Conservation (phyloP, 2,113 vertebrate genomes). For the Centropristis striata region DNA sequence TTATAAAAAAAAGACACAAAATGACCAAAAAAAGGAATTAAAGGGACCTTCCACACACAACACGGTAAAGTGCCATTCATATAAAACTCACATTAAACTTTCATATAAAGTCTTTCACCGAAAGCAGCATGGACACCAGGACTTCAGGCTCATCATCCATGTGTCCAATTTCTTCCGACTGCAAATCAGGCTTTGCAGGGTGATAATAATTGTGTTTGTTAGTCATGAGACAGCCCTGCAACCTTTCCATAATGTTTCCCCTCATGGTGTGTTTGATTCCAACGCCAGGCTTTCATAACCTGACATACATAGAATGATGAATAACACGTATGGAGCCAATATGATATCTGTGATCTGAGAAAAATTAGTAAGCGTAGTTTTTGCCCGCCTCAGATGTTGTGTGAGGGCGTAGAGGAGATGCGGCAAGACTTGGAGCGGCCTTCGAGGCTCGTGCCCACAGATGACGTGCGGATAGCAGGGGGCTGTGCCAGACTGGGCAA, state of each 20-base stretch:
- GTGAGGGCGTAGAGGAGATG: constrained; percentile 51
- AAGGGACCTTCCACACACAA: too few relatives aligned
- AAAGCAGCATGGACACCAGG: constrained; percentile 6
- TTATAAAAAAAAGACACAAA: too few relatives aligned
- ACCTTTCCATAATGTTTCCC: constrained; percentile 17
- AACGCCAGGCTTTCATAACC: not conserved
- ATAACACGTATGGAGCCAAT: not conserved
- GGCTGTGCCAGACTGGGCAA: constrained; percentile 77
- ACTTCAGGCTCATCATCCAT: not conserved
- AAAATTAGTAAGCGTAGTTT: not conserved
- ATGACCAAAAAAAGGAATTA: too few relatives aligned
- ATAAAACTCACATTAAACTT: too few relatives aligned
- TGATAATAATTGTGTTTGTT: constrained; percentile 24
- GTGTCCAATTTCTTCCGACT: not conserved
- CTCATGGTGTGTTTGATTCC: constrained; percentile 14
- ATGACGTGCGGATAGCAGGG: constrained; percentile 66
- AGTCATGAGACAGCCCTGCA: not conserved
- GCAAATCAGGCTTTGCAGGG: not conserved
- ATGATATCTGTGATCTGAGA: constrained; percentile 13
- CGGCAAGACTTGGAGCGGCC: constrained; percentile 39
- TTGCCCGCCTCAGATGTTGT: constrained; percentile 36
- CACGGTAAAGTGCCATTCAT: too few relatives aligned
- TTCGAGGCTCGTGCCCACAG: constrained; percentile 54
- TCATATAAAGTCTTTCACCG: constrained; percentile 16
- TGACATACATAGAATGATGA: not conserved